Conservation (phyloP, 1,140 invertebrate species). For the Rhopalosiphum padi region DNA sequence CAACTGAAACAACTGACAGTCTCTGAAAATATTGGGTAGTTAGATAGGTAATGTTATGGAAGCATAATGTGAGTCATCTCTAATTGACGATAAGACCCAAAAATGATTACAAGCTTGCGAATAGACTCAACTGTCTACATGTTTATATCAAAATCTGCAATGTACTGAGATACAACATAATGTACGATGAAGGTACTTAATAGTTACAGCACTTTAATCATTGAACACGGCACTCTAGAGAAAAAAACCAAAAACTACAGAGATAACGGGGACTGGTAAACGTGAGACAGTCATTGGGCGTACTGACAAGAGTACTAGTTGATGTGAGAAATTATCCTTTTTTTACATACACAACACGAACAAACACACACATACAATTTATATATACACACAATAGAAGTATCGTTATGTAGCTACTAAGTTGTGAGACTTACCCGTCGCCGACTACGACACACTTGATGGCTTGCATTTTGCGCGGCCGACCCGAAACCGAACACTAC, state of each 20-base stretch:
- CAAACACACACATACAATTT: neutral
- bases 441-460: slow-evolving; percentile 60
- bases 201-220: neutral
- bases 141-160: neutral
- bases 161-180: neutral
- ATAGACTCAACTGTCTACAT: neutral
- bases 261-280: neutral
- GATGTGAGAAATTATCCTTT: neutral
- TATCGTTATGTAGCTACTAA: neutral
- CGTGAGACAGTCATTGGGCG: neutral
- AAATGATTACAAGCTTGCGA: neutral
- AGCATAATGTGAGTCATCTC: neutral
- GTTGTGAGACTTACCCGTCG: slow-evolving; percentile 59
- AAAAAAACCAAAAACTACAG: neutral
- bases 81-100: neutral
- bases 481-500: slow-evolving; percentile 38
- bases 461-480: slow-evolving; percentile 58
- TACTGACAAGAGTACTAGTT: neutral
- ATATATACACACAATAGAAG: neutral
- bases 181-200: neutral
- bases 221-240: neutral
- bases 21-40: neutral
- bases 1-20: neutral
- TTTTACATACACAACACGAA: neutral
- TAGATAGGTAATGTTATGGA: neutral